phyloP scores from a whole-genome alignment of 2,113 vertebrate genomes.

The Isurus oxyrinchus region DNA sequence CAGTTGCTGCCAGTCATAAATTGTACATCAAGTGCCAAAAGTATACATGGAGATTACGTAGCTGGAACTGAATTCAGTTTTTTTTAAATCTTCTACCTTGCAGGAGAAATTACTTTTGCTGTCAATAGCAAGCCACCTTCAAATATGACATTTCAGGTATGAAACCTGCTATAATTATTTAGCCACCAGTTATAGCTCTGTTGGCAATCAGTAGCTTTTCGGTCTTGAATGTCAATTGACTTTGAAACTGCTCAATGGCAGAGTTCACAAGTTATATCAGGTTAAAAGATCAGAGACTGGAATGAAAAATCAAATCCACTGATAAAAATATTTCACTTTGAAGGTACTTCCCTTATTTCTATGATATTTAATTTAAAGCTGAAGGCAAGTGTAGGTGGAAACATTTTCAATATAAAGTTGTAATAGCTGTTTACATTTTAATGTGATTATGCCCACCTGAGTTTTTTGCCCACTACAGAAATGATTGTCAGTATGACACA shows the following conservation, averaged over 20 bases:
- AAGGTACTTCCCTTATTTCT: not conserved
- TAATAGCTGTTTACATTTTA: not conserved
- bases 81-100: not conserved
- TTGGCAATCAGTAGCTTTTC: not conserved
- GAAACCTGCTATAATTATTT: not conserved
- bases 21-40: not conserved
- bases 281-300: not conserved
- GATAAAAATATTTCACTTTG: not conserved
- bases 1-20: constrained; percentile 12
- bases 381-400: not conserved
- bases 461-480: not conserved
- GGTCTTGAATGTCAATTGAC: not conserved
- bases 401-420: not conserved
- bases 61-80: not conserved
- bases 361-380: not conserved
- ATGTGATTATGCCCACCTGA: not conserved
- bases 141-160: not conserved
- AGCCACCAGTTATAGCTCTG: not conserved
- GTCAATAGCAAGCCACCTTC: not conserved
- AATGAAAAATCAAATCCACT: not conserved
- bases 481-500: not conserved
- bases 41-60: not conserved
- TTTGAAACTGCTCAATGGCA: not conserved
- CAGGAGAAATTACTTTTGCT: not conserved
- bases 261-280: not conserved